Evolutionary conservation across 1,140 invertebrate species (phyloP).

Genomic region (Metaphire vulgaris): DNA sequence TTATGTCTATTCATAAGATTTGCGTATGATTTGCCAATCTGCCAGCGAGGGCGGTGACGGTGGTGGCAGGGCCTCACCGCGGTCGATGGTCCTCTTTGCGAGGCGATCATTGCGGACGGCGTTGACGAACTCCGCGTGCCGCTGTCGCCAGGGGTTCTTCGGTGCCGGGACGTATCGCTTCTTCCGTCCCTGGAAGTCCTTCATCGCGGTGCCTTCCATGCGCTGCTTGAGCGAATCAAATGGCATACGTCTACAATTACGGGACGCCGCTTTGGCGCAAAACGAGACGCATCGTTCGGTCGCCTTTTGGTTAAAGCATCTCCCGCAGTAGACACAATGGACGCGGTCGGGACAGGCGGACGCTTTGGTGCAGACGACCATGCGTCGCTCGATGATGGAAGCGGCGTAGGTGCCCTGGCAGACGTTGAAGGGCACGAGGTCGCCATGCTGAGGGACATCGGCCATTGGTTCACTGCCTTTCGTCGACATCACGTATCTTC

Average conservation of each 20-base stretch:
- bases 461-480: too few relatives aligned
- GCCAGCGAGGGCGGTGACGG: conserved; percentile 71
- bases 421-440: too few relatives aligned
- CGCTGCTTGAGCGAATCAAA: conserved; percentile 74
- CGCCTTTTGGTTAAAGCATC: neutral
- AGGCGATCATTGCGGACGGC: neutral
- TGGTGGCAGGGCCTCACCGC: conserved; percentile 75
- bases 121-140: neutral
- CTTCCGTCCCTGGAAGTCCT: conserved; percentile 35
- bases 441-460: too few relatives aligned
- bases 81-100: conserved; percentile 65
- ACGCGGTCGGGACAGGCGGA: too few relatives aligned
- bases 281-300: neutral
- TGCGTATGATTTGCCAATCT: too few relatives aligned
- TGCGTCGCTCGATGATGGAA: too few relatives aligned
- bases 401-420: too few relatives aligned
- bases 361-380: too few relatives aligned
- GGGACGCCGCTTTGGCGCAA: neutral
- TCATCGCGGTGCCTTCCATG: conserved; percentile 64
- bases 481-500: too few relatives aligned
- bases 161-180: neutral
- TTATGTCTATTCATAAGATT: too few relatives aligned
- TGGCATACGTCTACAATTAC: conserved; percentile 56
- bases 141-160: neutral
- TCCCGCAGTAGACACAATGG: neutral